Evolutionary conservation across 2,888 invertebrate species (phyloP).

Genomic region (Drosophila suboccidentalis): DNA sequence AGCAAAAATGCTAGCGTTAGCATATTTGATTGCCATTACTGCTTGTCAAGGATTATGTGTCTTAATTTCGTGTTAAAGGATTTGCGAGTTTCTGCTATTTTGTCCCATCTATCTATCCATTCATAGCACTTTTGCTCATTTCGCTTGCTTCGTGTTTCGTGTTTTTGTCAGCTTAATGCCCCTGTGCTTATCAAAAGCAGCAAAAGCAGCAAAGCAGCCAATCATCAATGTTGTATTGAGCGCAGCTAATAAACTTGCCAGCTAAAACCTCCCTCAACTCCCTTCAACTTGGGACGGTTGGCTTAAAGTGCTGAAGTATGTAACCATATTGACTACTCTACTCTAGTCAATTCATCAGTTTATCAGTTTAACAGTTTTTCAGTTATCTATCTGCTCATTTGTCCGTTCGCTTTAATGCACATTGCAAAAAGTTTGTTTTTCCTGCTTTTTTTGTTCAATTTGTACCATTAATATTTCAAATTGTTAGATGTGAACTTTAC

Average conservation of each 20-base stretch:
- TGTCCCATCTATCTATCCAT: constrained; percentile 18
- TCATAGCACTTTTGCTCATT: constrained; percentile 52
- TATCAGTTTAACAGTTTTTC: constrained; percentile 26
- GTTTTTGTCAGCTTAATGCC: constrained; percentile 79
- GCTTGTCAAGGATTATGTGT: constrained; percentile 78
- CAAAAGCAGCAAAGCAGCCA: constrained; percentile 60
- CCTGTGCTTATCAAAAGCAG: constrained; percentile 61
- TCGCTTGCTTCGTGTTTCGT: constrained; percentile 18
- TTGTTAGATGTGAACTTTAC: constrained; percentile 26
- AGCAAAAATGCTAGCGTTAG: constrained; percentile 77
- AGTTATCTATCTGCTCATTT: constrained; percentile 29
- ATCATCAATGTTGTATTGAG: constrained; percentile 74
- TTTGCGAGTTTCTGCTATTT: constrained; percentile 61
- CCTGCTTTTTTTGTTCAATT: constrained; percentile 11
- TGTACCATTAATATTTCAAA: constrained; percentile 64
- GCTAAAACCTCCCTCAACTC: not conserved
- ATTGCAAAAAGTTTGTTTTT: constrained; percentile 55
- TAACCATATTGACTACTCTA: constrained; percentile 43
- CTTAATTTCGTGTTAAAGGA: constrained; percentile 81
- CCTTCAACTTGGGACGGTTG: not conserved
- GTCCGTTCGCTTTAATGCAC: constrained; percentile 60
- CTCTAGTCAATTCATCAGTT: constrained; percentile 33
- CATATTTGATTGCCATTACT: constrained; percentile 81
- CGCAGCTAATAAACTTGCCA: constrained; percentile 72
- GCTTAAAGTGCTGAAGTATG: constrained; percentile 45